Conservation (phyloP, 2,888 invertebrate genomes). For the Aporophyla nigra region DNA sequence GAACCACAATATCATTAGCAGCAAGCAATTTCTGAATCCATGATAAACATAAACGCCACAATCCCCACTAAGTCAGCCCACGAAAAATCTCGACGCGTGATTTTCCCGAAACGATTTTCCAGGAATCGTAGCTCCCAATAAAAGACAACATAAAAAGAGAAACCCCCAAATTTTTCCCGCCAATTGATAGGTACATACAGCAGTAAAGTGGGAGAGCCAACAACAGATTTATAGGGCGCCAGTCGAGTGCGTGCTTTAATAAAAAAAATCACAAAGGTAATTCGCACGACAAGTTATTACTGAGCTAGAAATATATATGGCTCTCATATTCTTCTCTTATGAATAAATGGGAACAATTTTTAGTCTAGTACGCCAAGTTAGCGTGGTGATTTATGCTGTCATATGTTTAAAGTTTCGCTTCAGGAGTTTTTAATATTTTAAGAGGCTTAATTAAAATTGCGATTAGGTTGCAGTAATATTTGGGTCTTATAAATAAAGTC, state of each 20-base stretch:
- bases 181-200: conserved; percentile 86
- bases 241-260: conserved; percentile 86
- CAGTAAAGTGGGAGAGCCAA: conserved; percentile 86
- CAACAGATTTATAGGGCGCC: conserved; percentile 89
- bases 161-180: conserved; percentile 82
- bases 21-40: conserved; percentile 39
- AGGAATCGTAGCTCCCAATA: conserved; percentile 78
- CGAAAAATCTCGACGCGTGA: conserved; percentile 62
- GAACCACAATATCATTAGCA: conserved; percentile 21
- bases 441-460: conserved; percentile 21
- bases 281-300: conserved; percentile 89
- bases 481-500: background rate
- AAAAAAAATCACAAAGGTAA: conserved; percentile 89
- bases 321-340: conserved; percentile 83
- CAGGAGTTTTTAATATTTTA: conserved; percentile 54
- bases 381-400: conserved; percentile 68
- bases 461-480: background rate
- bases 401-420: conserved; percentile 67
- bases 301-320: conserved; percentile 83
- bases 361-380: conserved; percentile 78
- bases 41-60: conserved; percentile 57
- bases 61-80: conserved; percentile 56
- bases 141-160: conserved; percentile 81
- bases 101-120: conserved; percentile 68
- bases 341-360: conserved; percentile 82